Evolutionary conservation across 2,797 vertebrate genomes (phyloP), one percentile per base, ranked within the genome.

Genomic region (Hypotaenidia okinawae): DNA sequence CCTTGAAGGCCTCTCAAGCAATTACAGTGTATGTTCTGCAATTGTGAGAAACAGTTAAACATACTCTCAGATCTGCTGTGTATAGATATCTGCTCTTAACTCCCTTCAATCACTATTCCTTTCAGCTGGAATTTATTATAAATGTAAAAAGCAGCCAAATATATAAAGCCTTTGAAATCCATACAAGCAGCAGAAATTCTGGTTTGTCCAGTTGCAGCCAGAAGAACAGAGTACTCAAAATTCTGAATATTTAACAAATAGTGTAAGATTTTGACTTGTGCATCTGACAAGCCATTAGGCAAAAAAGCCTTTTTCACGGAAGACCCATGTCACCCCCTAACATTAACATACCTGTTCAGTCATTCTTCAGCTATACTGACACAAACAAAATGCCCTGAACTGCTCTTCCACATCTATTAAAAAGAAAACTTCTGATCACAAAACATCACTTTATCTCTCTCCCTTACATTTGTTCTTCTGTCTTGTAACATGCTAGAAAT

Each of bases 71-170:
- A 91, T 73, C 51, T n/a, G 43, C 51, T 84, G 17, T 21, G 23
- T 18, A 27, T 18, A 92, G 32, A 10, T 39, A 84, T 24, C 73
- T 58, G 41, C 58, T 51, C 79, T 62, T 67, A 89, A 61, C 21
- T 85, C 37, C 91, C 49, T 70, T 61, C 84, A 81, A 59, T 78
- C 37, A 30, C 47, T 33, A 9, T 10, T 92, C 39, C n/a, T 72
- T 81, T 84, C 87, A 86, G 55, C 57, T 55, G 66, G 69, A 73
- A 87, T 59, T 91, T 69, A 88, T 90, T 52, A 87, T 27, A 35
- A 87, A 92, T 17, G 47, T 72, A 77, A 91, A 95, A 83, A 80
- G 55, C n/a, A 89, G 70, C 45, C 77, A 90, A 94, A 95, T 52
- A 55, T 25, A 84, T 24, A 63, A 87, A 88, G 62, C 27, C 19